phyloP scores from a whole-genome alignment of 2,797 vertebrate species.

The Mormyrops attenuatus region DNA sequence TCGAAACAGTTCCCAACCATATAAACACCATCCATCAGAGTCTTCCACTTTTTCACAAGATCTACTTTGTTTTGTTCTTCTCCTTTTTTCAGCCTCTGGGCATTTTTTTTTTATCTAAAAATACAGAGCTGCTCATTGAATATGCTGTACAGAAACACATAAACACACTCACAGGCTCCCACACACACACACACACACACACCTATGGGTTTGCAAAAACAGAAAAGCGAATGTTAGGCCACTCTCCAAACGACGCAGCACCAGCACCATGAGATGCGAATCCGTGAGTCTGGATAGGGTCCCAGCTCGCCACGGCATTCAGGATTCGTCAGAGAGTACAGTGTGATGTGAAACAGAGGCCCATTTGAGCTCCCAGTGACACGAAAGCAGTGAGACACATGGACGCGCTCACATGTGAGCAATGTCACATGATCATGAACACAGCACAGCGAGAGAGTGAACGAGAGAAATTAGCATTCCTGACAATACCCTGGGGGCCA shows the following conservation, averaged over 20 bases:
- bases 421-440: conserved; percentile 18
- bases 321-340: neutral
- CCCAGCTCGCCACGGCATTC: neutral
- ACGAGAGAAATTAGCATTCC: conserved; percentile 48
- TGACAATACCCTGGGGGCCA: conserved; percentile 41
- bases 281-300: neutral
- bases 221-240: conserved; percentile 3
- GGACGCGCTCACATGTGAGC: neutral
- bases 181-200: neutral
- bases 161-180: neutral
- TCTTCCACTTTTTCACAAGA: neutral
- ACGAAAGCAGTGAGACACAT: neutral
- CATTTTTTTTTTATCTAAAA: conserved; percentile 12
- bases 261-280: neutral
- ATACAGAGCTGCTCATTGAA: neutral
- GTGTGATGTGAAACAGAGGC: neutral
- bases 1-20: neutral
- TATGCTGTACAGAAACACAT: neutral
- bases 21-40: conserved; percentile 14
- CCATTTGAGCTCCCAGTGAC: neutral
- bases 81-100: neutral
- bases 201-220: neutral
- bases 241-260: neutral
- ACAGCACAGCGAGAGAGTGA: neutral
- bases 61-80: conserved; percentile 11